Percentiles rank a stretch among this genome's conserved stretches.
Evolutionary conservation across 2,797 vertebrate genomes (phyloP).

Genomic region (Gymnocypris eckloni): DNA sequence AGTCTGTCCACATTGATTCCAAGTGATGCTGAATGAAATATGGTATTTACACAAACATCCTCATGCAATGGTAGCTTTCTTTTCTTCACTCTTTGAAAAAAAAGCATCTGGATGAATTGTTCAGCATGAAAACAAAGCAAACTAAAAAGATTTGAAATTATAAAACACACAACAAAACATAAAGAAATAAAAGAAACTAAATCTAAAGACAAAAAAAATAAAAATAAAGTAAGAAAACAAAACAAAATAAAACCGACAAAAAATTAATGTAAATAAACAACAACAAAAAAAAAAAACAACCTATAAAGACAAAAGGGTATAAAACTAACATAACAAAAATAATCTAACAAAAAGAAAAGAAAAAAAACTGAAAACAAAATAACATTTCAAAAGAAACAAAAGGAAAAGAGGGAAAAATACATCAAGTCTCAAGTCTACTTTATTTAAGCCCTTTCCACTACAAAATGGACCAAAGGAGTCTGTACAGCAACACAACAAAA

Average conservation of each 20-base stretch:
- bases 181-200: neutral
- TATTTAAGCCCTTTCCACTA: no score
- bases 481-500: neutral
- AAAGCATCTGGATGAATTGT: neutral
- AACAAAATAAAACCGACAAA: neutral
- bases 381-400: no score
- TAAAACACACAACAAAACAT: neutral
- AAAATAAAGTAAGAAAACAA: neutral
- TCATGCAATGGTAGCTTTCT: neutral
- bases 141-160: neutral
- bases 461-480: no score
- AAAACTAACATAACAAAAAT: neutral
- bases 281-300: fast-evolving
- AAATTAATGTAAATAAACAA: neutral
- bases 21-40: neutral
- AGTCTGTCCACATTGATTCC: neutral
- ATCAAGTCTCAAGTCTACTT: no score
- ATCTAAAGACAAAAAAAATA: neutral
- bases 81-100: neutral
- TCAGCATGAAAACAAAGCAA: neutral
- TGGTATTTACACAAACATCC: neutral
- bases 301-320: neutral
- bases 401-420: no score
- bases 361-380: neutral
- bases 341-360: neutral